A percentile compares a stretch with the other conserved stretches of the same genome.
Conservation (phyloP, 2,797 vertebrate species). For the Nannoperca obscura region DNA sequence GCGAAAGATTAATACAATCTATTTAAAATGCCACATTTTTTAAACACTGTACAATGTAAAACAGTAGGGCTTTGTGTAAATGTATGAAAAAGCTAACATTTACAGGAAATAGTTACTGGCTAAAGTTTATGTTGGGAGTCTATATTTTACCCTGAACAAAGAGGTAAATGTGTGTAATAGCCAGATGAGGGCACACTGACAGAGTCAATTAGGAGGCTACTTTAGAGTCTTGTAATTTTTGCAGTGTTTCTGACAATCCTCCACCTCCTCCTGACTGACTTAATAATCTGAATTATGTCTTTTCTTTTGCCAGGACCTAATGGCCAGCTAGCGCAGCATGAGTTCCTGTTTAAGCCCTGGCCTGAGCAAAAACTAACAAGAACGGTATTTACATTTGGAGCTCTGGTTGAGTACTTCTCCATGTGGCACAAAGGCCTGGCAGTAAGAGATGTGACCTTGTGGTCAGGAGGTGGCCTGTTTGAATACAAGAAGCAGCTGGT, state of each 20-base stretch:
- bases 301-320: conserved; percentile 70
- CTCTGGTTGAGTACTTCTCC: conserved; percentile 60
- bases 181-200: conserved; percentile 71
- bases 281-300: conserved; percentile 76
- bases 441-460: conserved; percentile 56
- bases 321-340: conserved; percentile 72
- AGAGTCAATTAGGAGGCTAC: conserved; percentile 67
- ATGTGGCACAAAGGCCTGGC: conserved; percentile 63
- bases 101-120: conserved; percentile 35
- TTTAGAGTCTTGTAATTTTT: conserved; percentile 63
- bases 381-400: conserved; percentile 65
- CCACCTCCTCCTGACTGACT: conserved; percentile 54
- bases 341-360: conserved; percentile 70
- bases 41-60: conserved; percentile 31
- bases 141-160: conserved; percentile 51
- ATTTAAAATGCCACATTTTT: conserved; percentile 52
- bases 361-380: conserved; percentile 73
- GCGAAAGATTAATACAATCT: conserved; percentile 60
- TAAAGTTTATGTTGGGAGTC: conserved; percentile 45
- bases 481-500: conserved; percentile 65
- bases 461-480: conserved; percentile 53
- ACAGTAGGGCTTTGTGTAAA: conserved; percentile 70
- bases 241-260: conserved; percentile 67
- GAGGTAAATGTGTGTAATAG: conserved; percentile 64
- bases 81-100: conserved; percentile 63